Base-by-base conservation (phyloP, 2,113 vertebrate genomes). In the Thalassarche chlororhynchos region DNA sequence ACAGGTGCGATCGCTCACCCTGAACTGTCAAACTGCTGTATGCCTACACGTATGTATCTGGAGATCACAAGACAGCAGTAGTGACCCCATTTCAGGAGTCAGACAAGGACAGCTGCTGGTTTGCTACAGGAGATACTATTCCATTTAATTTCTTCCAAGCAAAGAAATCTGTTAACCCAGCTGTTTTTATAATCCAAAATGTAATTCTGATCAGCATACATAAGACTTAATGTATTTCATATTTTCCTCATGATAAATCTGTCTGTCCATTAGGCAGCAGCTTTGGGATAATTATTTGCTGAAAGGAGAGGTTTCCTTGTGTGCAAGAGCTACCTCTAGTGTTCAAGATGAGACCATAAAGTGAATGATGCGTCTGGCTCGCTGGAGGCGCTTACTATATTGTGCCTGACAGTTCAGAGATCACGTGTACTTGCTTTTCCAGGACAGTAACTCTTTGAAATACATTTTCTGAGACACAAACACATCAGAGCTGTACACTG, bases 271-370 rank as follows among this genome's bases (percentile, higher is more conserved):
- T 54, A 84, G 66, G 93, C 76, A 89, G 88, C 87, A 85, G 92
- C 89, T 96, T 44, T 46, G 81, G 51, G 90, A 36, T 60, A 52
- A 91, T 83, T 34, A 57, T 28, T 49, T 70, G 77, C 70, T 57
- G n/a, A 52, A 84, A 57, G 57, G 16, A 47, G 64, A 70, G 51
- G 32, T 60, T 84, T 95, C 84, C 68, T 31, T 29, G 87, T 54
- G 90, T 94, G 90, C 93, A 88, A 96, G 89, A 93, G 96, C 90
- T 75, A 94, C 96, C 96, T 96, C 97, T 97, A 95, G 94, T 68
- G 97, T 89, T 60, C 65, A 71, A 74, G 89, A 83, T 1, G 79
- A 57, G 76, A 49, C 77, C 89, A 42, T 5, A 12, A 32, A 38
- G 57, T 64, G 89, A 89, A 23, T 14, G 86, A 81, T 89, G 92